Evolutionary conservation across 1,140 invertebrate genomes (phyloP).

Genomic region (Cheumatopsyche charites): DNA sequence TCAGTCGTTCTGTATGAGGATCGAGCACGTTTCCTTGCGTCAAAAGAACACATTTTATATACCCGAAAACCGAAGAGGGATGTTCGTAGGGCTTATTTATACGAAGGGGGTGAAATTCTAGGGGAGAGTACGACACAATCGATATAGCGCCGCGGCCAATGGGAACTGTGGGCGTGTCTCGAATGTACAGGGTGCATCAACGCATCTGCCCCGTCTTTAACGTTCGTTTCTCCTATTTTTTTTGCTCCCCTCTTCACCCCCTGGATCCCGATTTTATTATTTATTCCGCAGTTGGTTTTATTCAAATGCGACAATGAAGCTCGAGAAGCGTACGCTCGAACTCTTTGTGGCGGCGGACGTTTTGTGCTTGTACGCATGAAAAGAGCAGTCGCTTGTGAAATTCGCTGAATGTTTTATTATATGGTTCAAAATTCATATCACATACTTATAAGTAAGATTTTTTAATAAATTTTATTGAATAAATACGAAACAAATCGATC

Average conservation of each 20-base stretch:
- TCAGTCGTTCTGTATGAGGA: neutral
- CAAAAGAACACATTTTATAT: no score
- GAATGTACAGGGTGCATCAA: conserved; percentile 16
- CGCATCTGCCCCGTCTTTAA: conserved; percentile 31
- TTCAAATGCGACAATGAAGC: no score
- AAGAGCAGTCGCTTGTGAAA: no score
- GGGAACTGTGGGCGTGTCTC: conserved; percentile 41
- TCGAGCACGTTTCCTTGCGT: neutral
- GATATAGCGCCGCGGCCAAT: conserved; percentile 46
- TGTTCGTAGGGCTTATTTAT: conserved; percentile 4
- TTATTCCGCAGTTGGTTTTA: no score
- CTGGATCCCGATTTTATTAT: neutral
- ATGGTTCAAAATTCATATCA: no score
- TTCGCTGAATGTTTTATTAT: no score
- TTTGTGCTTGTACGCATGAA: no score
- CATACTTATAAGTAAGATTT: no score
- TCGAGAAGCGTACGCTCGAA: no score
- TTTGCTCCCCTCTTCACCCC: neutral
- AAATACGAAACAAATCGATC: no score
- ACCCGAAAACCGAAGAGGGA: neutral
- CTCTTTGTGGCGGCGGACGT: no score
- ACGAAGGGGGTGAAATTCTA: conserved; percentile 21
- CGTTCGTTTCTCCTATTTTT: neutral
- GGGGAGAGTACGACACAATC: conserved; percentile 41
- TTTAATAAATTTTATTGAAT: no score